Base-by-base conservation (phyloP, 2,888 invertebrate genomes). In the Diabrotica balteata region DNA sequence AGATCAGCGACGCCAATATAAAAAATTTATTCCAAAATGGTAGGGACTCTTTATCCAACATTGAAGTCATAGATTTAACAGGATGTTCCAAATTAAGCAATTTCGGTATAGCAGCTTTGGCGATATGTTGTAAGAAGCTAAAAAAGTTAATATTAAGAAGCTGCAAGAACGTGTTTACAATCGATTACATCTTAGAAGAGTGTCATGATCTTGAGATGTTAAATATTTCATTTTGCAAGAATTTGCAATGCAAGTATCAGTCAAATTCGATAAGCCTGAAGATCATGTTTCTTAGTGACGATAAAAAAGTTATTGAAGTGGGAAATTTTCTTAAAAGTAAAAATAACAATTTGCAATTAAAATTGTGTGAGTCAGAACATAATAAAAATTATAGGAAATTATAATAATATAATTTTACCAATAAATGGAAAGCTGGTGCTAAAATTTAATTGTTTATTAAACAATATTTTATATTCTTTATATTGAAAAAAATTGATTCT, bases 51-150 rank as follows among this genome's bases (percentile, higher is more conserved):
- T 50, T 72, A 53, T 49, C 43, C 4, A 61, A 67, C 7, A 50
- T 73, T 49, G 70, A 70, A 57, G 64, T 68, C 4, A 9, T 70
- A 2, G 73, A 73, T 59, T 68, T 72, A 10, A 73, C 73, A 2
- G 73, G 73, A 7, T 73, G 71, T 55, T 57, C 61, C 0, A 69
- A 70, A 62, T 49, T 73, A 17, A 59, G 66, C 17, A 55, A 67
- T 7, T 61, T 43, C 3, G 72, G 73, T 1, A 11, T 73, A 7
- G 42, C 52, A 9, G 63, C 70, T 1, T 58, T 73, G 2, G 68
- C 72, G 10, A 60, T 53, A 4, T 69, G 66, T n/a, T 73, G 73
- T 53, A n/a, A 9, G 3, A 67, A 72, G 7, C 45, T 73, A 52
- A 68, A 59, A 51, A 55, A n/a, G 7, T 57, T 72, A 7, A 52